Base-by-base conservation (phyloP, 2,797 vertebrate genomes). In the Rhynchotus rufescens region DNA sequence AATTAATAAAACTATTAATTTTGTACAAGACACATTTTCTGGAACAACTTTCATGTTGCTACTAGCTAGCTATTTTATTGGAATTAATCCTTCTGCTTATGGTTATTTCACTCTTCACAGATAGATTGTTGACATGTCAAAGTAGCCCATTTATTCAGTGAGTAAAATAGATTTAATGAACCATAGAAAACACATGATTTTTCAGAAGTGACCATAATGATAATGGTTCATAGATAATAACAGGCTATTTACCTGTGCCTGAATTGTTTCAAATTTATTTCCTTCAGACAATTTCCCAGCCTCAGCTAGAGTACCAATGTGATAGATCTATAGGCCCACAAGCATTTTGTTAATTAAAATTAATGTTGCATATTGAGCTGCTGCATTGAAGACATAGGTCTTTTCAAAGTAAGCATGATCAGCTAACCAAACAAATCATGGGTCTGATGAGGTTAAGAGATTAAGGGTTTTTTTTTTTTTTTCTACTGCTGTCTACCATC, bases 161-260 rank as follows among this genome's bases (percentile, higher is more conserved):
- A 36, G 62, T 93, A 90, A 93, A 96, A 88, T 52, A 91, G 84
- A 93, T 84, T 95, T 93, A 95, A 97, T 95, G 94, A 95, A 91
- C 88, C 88, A 80, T 86, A 51, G 71, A 88, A 94, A 95, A 85
- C 80, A 69, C 71, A 93, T 40, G 89, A 85, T 90, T 90, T 94
- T 87, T 93, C 90, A 93, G 71, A 90, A 95, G 80, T 88, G 86
- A 90, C 78, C 84, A 36, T 89, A 92, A 91, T 94, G 94, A 79
- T 88, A 91, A 79, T 30, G 84, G 57, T 77, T 65, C 79, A 42
- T 72, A 93, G 94, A 94, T 91, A 93, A 87, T 85, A 81, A 65
- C 59, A 68, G n/a, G 76, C 80, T 82, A 71, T 80, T 96, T 96
- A 94, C 91, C 88, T 94, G 90, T 89, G 83, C 84, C 75, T 84